A percentile compares a stretch with the other conserved stretches of the same genome.
These are phyloP conservation scores for Melinopterus prodromus DNA, from an alignment of 2,888 invertebrate genomes.

Conservation along the genomic window DNA sequence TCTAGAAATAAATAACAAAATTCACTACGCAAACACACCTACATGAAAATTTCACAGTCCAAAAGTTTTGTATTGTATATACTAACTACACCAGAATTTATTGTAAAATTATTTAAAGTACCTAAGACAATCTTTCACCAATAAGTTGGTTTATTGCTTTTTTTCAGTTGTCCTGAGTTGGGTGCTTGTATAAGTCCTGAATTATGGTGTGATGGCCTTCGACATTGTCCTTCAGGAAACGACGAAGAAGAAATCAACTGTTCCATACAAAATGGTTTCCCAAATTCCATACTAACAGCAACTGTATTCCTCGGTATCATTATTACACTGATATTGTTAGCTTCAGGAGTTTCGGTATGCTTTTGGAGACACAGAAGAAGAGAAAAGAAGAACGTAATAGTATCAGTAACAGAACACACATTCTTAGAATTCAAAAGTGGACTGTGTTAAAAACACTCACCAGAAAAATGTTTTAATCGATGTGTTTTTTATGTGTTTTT, in stretches of 20 bases:
- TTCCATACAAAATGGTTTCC: constrained; percentile 73
- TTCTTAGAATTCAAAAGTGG: constrained; percentile 60
- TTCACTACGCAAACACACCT: neutral
- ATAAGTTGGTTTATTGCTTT: neutral
- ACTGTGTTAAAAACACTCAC: constrained; percentile 52
- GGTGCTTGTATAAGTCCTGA: constrained; percentile 82
- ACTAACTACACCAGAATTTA: neutral
- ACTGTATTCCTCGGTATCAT: constrained; percentile 51
- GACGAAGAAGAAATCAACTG: constrained; percentile 83
- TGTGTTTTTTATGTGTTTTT: neutral
- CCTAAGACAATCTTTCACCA: no score
- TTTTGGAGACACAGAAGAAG: constrained; percentile 55
- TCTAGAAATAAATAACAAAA: no score
- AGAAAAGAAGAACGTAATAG: constrained; percentile 58
- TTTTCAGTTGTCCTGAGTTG: constrained; percentile 77
- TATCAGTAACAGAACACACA: constrained; percentile 59
- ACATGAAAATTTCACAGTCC: no score
- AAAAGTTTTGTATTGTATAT: no score
- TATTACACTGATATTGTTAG: constrained; percentile 50
- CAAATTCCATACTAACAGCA: constrained; percentile 50
- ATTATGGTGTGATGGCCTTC: constrained; percentile 82
- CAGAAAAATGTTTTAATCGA: neutral
- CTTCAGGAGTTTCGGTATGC: constrained; percentile 52
- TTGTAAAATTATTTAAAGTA: no score
- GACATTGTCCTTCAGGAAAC: constrained; percentile 83